Conservation (phyloP, 2,888 invertebrate species). For the Pelosia muscerda region DNA sequence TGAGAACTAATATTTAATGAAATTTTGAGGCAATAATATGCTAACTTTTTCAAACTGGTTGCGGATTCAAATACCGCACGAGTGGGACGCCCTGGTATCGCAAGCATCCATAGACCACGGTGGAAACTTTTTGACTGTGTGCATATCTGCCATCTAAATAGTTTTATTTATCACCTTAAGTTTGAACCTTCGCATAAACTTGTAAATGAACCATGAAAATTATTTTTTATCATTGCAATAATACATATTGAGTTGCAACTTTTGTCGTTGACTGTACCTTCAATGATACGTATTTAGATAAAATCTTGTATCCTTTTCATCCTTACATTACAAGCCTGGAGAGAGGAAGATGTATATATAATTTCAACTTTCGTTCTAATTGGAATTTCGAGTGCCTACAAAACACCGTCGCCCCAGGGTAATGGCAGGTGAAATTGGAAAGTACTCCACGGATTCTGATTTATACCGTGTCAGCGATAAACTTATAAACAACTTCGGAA, state of each 20-base stretch:
- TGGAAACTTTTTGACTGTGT: too few species aligned
- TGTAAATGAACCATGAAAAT: too few species aligned
- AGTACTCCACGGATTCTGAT: conserved; percentile 69
- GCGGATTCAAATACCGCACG: too few species aligned
- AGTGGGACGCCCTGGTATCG: too few species aligned
- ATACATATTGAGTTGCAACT: too few species aligned
- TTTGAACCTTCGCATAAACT: neutral
- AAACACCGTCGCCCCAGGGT: conserved; percentile 56
- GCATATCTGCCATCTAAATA: too few species aligned
- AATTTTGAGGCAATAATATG: too few species aligned
- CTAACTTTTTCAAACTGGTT: too few species aligned
- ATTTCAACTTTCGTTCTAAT: conserved; percentile 62
- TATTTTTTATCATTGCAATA: too few species aligned
- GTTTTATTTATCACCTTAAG: neutral
- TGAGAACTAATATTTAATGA: too few species aligned
- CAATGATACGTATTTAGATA: neutral
- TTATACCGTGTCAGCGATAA: conserved; percentile 57
- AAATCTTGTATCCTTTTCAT: neutral
- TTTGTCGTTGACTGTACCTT: neutral
- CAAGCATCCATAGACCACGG: too few species aligned
- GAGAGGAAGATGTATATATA: conserved; percentile 37
- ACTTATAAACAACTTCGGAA: conserved; percentile 50
- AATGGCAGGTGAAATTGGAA: conserved; percentile 62
- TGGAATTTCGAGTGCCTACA: conserved; percentile 63
- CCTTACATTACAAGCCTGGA: conserved; percentile 19